A percentile compares a stretch with the other conserved stretches of the same genome.
Evolutionary conservation across 2,113 vertebrate genomes (phyloP).

Genomic region (Poeciliopsis retropinna): DNA sequence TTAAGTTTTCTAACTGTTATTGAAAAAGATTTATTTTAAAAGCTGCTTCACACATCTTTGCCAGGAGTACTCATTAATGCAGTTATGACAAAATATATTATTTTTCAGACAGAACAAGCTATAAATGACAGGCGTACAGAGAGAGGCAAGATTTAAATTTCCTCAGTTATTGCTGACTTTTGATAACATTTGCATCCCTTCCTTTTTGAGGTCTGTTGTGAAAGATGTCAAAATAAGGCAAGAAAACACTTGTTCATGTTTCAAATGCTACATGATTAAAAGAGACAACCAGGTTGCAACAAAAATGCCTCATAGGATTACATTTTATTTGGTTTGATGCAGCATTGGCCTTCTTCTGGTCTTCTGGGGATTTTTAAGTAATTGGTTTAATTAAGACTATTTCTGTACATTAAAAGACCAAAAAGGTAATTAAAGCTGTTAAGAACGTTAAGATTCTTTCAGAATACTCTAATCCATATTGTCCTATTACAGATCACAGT

Average conservation of each 20-base stretch:
- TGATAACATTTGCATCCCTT: background rate
- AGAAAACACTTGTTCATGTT: background rate
- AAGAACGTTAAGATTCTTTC: conserved; percentile 24
- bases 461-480: conserved; percentile 34
- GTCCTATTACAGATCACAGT: conserved; percentile 16
- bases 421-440: conserved; percentile 25
- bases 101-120: background rate
- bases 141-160: conserved; percentile 9
- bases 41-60: background rate
- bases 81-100: background rate
- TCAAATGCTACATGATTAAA: conserved; percentile 32
- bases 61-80: background rate
- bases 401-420: background rate
- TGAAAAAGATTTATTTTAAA: background rate
- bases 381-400: background rate
- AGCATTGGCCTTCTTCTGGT: conserved; percentile 18
- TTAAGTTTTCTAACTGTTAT: no score
- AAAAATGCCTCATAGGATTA: background rate
- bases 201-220: background rate
- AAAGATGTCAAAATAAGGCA: background rate
- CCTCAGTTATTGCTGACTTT: background rate
- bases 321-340: conserved; percentile 37
- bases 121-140: background rate
- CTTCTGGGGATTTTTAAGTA: background rate
- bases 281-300: conserved; percentile 14